These are phyloP conservation scores for Drosophila prosaltans DNA, from an alignment of 1,140 invertebrate genomes.

Conservation along the genomic window DNA sequence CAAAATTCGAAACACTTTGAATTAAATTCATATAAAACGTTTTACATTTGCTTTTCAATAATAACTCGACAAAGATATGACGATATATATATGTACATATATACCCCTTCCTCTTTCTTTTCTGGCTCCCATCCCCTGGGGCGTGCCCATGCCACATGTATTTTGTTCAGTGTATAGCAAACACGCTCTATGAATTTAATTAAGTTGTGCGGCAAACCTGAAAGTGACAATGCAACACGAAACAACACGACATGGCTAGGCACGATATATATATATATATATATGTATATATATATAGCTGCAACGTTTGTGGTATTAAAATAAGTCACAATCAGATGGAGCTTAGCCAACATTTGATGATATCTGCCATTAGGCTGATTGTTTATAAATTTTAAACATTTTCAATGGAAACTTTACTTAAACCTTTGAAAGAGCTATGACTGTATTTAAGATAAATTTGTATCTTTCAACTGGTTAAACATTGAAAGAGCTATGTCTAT, in stretches of 20 bases:
- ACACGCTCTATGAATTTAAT: slow-evolving; percentile 67
- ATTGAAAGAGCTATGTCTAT: too few species aligned
- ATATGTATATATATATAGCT: neutral
- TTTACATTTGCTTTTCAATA: slow-evolving; percentile 36
- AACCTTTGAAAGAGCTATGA: neutral
- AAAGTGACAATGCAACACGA: slow-evolving; percentile 22
- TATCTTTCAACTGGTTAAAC: too few species aligned
- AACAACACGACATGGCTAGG: neutral
- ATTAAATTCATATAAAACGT: slow-evolving; percentile 80
- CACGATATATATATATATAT: neutral
- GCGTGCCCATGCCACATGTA: slow-evolving; percentile 40
- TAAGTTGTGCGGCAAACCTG: slow-evolving; percentile 62
- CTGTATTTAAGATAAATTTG: neutral
- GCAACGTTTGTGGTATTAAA: neutral
- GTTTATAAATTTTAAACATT: neutral
- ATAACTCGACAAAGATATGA: slow-evolving; percentile 8
- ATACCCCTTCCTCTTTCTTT: neutral
- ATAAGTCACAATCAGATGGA: slow-evolving; percentile 3
- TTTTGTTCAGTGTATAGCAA: slow-evolving; percentile 28
- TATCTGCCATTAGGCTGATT: neutral
- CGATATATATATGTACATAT: slow-evolving; percentile 22
- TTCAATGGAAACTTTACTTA: neutral
- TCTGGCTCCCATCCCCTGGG: slow-evolving; percentile 25
- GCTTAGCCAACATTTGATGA: neutral
- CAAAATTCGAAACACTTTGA: slow-evolving; percentile 77